A percentile compares a stretch with the other conserved stretches of the same genome.
Evolutionary conservation across 2,797 vertebrate genomes (phyloP).

Genomic region (Mus spretus): DNA sequence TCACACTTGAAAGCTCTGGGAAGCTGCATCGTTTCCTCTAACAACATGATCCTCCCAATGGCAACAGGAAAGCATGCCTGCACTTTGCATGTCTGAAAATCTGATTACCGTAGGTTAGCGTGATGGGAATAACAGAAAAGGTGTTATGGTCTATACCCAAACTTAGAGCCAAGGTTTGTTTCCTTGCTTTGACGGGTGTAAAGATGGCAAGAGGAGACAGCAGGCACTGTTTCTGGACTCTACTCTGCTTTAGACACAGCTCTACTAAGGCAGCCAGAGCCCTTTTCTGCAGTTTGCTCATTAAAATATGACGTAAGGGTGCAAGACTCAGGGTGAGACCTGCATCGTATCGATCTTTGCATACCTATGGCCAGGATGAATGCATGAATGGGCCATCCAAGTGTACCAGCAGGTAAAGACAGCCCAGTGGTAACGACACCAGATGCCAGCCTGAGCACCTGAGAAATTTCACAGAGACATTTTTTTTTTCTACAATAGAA

Average conservation of each 20-base stretch:
- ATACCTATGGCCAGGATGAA: not conserved
- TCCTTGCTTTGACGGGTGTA: not conserved
- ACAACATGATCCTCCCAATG: not conserved
- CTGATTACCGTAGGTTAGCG: constrained; percentile 29
- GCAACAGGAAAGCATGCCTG: not conserved
- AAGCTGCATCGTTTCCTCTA: constrained; percentile 28
- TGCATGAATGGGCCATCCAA: not conserved
- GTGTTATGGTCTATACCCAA: not conserved
- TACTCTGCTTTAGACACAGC: not conserved
- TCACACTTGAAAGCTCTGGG: not conserved
- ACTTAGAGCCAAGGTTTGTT: not conserved
- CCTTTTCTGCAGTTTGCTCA: not conserved
- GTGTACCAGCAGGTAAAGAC: not conserved
- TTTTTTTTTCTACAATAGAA: not conserved
- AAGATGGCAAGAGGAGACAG: constrained; percentile 49
- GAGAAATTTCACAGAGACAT: not conserved
- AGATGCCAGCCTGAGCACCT: not conserved
- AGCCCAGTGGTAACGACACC: not conserved
- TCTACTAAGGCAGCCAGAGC: not conserved
- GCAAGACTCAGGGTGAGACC: not conserved
- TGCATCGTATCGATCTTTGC: not conserved
- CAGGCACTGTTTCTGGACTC: not conserved
- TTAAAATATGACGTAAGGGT: not conserved
- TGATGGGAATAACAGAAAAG: not conserved
- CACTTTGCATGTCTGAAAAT: constrained; percentile 24